Evolutionary conservation across 1,140 invertebrate genomes (phyloP).

Genomic region (Eurosta solidaginis): DNA sequence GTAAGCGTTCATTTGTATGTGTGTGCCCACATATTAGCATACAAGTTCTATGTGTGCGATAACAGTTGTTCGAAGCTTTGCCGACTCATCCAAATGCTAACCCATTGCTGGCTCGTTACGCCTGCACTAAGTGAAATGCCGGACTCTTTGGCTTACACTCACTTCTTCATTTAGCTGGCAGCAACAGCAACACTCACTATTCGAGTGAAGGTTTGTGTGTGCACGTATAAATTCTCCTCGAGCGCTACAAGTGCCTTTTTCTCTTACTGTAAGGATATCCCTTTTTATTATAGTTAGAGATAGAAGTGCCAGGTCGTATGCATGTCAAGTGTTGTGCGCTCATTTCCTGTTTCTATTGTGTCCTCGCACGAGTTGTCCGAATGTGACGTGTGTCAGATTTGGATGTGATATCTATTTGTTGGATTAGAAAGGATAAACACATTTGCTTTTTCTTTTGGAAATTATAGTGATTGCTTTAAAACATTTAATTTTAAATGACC

Average conservation of each 20-base stretch:
- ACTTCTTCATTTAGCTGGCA: background rate
- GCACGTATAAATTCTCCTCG: background rate
- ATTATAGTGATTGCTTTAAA: slow-evolving; percentile 4
- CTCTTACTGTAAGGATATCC: slow-evolving; percentile 23
- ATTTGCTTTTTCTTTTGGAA: background rate
- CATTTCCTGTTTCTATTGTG: slow-evolving; percentile 22
- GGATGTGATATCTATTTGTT: background rate
- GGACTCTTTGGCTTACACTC: background rate
- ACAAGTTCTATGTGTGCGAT: background rate
- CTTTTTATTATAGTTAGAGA: slow-evolving; percentile 11
- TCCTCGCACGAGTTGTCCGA: background rate
- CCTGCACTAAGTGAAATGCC: background rate
- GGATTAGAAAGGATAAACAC: background rate
- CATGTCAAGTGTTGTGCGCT: slow-evolving; percentile 25
- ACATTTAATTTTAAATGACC: slow-evolving; percentile 17
- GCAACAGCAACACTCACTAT: background rate
- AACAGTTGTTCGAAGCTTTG: background rate
- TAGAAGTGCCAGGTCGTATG: background rate
- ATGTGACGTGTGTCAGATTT: background rate
- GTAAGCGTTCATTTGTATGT: background rate
- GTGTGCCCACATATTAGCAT: background rate
- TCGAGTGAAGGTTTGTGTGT: too few relatives aligned
- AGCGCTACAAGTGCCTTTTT: slow-evolving; percentile 13
- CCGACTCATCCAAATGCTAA: background rate
- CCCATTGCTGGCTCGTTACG: background rate